Evolutionary conservation across 2,113 vertebrate species (phyloP), one percentile per base, ranked within the genome.

Genomic region (Chaetura pelagica): DNA sequence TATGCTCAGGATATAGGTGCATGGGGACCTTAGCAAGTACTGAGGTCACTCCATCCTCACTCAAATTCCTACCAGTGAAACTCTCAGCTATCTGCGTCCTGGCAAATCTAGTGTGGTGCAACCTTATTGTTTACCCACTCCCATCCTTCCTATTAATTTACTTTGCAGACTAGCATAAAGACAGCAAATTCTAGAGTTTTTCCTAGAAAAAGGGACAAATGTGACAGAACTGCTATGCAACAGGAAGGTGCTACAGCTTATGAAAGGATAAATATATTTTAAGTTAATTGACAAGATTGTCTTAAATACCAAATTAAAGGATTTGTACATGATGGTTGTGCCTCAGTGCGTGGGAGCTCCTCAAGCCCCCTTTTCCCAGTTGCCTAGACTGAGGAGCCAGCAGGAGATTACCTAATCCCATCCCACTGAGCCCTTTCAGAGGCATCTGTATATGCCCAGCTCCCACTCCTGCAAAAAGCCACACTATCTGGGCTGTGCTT

Each of bases 401-500:
- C 19, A 49, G n/a, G 7, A 66, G 13, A 6, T 5, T 27, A 29
- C 27, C 44, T 75, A 15, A 2, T 85, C 14, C 23, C 30, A 85
- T 90, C 51, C 48, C 11, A 2, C 30, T 63, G 23, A 38, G 26
- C 26, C 2, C 7, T 30, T 46, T 54, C 20, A 49, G 83, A 40
- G 15, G 30, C 14, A 9, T 4, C 58, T 68, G 6, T 2, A 1
- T 15, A 17, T 64, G 49, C 12, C 22, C 58, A 64, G 32, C 15
- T 88, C 40, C 20, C 14, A 27, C 10, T 16, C 63, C 34, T 48
- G 54, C 35, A 46, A 17, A 83, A 57, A 92, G 4, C n/a, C 42
- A 22, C 35, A 3, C 27, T 38, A 26, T 2, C 15, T 4, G 2
- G 23, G 32, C 19, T 69, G 27, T 6, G 24, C 7, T 1, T 19